Evolutionary conservation across 1,140 invertebrate species (phyloP).

Genomic region (Bombus superbus): DNA sequence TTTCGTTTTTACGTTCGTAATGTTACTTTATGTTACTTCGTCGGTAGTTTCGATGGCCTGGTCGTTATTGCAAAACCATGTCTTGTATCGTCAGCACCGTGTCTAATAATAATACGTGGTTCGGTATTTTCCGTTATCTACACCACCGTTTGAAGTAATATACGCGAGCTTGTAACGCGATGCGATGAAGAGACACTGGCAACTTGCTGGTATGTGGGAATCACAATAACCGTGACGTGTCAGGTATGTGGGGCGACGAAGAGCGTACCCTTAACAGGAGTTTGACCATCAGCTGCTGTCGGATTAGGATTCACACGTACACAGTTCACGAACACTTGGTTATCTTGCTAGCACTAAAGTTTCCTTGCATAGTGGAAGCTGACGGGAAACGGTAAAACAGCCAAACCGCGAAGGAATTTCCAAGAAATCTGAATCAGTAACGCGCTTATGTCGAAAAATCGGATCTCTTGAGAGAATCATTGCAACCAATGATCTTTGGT

Average conservation of each 20-base stretch:
- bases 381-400: neutral
- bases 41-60: neutral
- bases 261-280: neutral
- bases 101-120: neutral
- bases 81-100: neutral
- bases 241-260: neutral
- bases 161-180: neutral
- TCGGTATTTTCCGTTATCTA: neutral
- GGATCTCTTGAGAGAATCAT: neutral
- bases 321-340: constrained; percentile 1
- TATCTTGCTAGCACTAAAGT: neutral
- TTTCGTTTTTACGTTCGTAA: too few relatives aligned
- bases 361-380: neutral
- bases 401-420: neutral
- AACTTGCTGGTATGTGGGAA: neutral
- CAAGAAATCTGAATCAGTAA: neutral
- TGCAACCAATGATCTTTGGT: neutral
- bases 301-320: constrained; percentile 21
- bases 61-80: neutral
- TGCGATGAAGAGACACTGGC: neutral
- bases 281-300: constrained; percentile 13
- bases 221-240: constrained; percentile 23
- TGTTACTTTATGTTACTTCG: neutral
- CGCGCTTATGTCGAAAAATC: neutral
- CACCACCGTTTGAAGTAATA: neutral